Evolutionary conservation across 2,797 vertebrate genomes (phyloP).

Genomic region (Lithobates pipiens): DNA sequence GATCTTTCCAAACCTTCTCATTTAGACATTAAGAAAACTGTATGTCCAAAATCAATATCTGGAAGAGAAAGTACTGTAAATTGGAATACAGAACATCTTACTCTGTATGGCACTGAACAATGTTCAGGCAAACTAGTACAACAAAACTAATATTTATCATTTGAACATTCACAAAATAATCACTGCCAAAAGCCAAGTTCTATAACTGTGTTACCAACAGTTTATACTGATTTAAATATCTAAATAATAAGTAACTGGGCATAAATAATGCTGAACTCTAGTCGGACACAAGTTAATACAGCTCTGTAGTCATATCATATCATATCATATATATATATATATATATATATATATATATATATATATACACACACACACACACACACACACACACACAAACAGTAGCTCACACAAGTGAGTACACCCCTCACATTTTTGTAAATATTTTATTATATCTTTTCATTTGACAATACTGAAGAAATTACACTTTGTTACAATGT

Average conservation of each 20-base stretch:
- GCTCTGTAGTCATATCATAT: too few relatives aligned
- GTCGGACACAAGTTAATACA: neutral
- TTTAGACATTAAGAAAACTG: slow-evolving; percentile 39
- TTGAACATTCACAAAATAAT: slow-evolving; percentile 2
- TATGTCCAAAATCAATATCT: slow-evolving; percentile 33
- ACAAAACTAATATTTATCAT: neutral
- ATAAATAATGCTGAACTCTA: neutral
- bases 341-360: too few relatives aligned
- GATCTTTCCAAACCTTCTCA: slow-evolving; percentile 17
- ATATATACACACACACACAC: too few relatives aligned
- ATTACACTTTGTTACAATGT: too few relatives aligned
- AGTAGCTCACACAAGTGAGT: too few relatives aligned
- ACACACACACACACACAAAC: too few relatives aligned
- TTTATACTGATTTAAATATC: neutral
- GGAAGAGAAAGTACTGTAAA: slow-evolving; percentile 30
- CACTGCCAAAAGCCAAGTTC: neutral
- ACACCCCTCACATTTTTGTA: too few relatives aligned
- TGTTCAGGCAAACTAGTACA: slow-evolving; percentile 12
- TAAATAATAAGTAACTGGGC: neutral
- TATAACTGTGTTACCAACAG: neutral
- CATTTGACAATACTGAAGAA: too few relatives aligned
- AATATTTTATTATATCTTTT: too few relatives aligned
- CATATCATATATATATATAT: too few relatives aligned
- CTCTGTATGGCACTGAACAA: slow-evolving; percentile 12
- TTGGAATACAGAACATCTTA: slow-evolving; percentile 26